Conservation (phyloP, 1,140 invertebrate species). For the Zaprionus camerounensis region DNA sequence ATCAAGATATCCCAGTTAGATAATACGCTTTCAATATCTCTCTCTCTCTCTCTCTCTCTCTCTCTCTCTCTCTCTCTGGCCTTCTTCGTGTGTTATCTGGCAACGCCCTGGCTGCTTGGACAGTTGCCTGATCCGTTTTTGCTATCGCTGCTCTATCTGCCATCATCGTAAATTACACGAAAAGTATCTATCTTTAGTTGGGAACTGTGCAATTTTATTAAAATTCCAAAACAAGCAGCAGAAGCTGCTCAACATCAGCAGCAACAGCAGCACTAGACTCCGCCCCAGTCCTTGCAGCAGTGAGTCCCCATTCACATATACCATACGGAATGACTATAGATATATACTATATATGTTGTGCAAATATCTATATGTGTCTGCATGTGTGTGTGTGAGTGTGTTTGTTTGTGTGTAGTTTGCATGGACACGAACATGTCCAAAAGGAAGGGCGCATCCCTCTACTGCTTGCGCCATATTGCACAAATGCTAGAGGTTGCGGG, state of each 20-base stretch:
- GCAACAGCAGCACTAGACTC: constrained; percentile 1
- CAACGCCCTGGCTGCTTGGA: constrained; percentile 19
- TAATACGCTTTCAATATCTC: background rate
- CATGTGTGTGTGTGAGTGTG: background rate
- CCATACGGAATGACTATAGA: constrained; percentile 20
- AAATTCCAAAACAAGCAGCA: constrained; percentile 71
- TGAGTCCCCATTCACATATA: constrained; percentile 36
- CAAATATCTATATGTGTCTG: background rate
- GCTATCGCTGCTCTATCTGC: constrained; percentile 67
- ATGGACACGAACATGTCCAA: constrained; percentile 36
- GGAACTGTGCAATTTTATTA: constrained; percentile 79
- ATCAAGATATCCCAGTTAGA: constrained; percentile 1
- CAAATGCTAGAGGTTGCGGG: constrained; percentile 50
- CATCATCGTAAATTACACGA: constrained; percentile 81
- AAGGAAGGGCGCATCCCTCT: constrained; percentile 36
- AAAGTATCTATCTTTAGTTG: constrained; percentile 81
- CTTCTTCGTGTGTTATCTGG: constrained; percentile 15
- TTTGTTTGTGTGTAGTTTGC: constrained; percentile 45
- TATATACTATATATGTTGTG: constrained; percentile 22
- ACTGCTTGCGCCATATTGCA: constrained; percentile 70
- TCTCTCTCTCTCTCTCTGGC: background rate
- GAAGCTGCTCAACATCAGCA: background rate
- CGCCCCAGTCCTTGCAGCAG: background rate
- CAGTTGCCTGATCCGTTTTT: constrained; percentile 21
- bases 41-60: background rate